These are phyloP conservation scores for Drosophila mojavensis DNA, from an alignment of 1,140 invertebrate genomes.

Conservation along the genomic window DNA sequence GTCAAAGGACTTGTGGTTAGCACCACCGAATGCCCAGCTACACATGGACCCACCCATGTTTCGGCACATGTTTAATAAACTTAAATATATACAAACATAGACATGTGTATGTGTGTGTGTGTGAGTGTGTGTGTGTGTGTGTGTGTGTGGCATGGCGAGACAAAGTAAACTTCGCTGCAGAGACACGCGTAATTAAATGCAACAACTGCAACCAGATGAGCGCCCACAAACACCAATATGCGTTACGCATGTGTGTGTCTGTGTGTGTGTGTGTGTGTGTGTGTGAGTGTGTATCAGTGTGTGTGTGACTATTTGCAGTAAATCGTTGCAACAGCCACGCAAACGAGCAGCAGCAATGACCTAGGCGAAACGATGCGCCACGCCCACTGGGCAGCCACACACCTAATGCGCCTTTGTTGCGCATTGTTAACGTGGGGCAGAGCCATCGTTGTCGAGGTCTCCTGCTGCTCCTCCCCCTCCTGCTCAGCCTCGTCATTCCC, in stretches of 20 bases:
- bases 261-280: conserved; percentile 28
- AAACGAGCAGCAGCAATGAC: conserved; percentile 34
- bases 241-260: not conserved
- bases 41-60: conserved; percentile 4
- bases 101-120: not conserved
- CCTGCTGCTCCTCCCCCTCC: not conserved
- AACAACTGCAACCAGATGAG: conserved; percentile 60
- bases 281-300: conserved; percentile 32
- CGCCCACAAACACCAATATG: conserved; percentile 12
- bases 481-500: conserved; percentile 5
- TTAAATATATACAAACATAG: conserved; percentile 63
- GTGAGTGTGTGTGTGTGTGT: conserved; percentile 16
- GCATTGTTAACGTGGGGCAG: conserved; percentile 65
- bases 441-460: too few species aligned
- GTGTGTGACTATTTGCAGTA: conserved; percentile 35
- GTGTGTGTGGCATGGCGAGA: conserved; percentile 62
- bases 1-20: conserved; percentile 58
- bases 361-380: conserved; percentile 6
- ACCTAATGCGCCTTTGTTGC: conserved; percentile 78
- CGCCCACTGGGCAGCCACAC: conserved; percentile 49
- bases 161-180: conserved; percentile 72
- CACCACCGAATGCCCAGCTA: not conserved
- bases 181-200: conserved; percentile 79
- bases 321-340: conserved; percentile 48
- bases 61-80: conserved; percentile 72